Evolutionary conservation across 2,888 invertebrate species (phyloP).

Genomic region (Alsophila aescularia): DNA sequence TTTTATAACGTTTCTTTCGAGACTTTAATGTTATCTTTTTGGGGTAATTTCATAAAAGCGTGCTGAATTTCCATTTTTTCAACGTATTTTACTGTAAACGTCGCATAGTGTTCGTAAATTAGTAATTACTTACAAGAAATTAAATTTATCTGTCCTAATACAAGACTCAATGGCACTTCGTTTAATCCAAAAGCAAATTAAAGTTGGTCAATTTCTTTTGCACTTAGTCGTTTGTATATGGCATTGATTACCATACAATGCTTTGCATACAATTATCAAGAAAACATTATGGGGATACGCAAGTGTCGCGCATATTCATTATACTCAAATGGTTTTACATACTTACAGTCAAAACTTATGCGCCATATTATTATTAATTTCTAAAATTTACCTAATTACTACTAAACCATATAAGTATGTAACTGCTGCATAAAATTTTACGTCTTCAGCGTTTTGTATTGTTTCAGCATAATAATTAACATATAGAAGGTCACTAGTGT

Average conservation of each 20-base stretch:
- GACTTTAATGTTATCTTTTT: conserved; percentile 12
- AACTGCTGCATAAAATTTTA: background rate
- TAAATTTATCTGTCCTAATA: background rate
- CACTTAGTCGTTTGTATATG: conserved; percentile 11
- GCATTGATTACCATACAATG: conserved; percentile 37
- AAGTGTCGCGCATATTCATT: conserved; percentile 3
- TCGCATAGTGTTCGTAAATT: background rate
- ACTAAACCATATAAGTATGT: background rate
- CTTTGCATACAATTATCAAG: conserved; percentile 18
- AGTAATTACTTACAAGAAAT: background rate
- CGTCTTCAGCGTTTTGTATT: conserved; percentile 3
- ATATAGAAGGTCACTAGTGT: conserved; percentile 10
- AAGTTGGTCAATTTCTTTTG: conserved; percentile 5
- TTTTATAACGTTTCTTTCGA: conserved; percentile 23
- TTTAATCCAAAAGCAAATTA: conserved; percentile 4
- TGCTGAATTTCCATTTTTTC: background rate
- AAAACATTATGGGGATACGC: conserved; percentile 22
- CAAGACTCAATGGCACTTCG: background rate
- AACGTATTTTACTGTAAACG: background rate
- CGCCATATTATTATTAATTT: no score
- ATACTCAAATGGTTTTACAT: conserved; percentile 11
- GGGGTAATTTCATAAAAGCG: conserved; percentile 8
- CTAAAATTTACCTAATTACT: no score
- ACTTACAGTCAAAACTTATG: no score
- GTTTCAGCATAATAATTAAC: conserved; percentile 4